phyloP scores from a whole-genome alignment of 2,113 vertebrate genomes.

The Cnemophilus loriae region DNA sequence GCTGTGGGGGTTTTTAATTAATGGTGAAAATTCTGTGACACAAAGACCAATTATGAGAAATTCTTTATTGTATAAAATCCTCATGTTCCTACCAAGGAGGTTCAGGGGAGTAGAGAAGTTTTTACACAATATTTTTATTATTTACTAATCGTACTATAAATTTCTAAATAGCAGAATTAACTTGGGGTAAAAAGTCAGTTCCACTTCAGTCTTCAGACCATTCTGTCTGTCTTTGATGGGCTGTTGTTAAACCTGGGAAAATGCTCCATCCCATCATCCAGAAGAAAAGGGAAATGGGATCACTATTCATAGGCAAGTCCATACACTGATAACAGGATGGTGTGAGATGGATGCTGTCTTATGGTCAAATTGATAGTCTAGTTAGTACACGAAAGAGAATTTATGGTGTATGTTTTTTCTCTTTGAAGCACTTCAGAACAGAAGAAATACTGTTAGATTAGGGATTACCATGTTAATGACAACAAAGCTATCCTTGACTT shows the following conservation, averaged over 20 bases:
- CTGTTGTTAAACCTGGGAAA: not conserved
- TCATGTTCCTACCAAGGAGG: not conserved
- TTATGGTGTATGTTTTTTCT: not conserved
- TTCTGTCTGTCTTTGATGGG: not conserved
- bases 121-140: not conserved
- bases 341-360: not conserved
- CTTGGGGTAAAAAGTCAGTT: not conserved
- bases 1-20: not conserved
- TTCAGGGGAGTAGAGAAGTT: not conserved
- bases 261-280: not conserved
- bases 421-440: not conserved
- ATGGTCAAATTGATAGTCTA: not conserved
- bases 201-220: not conserved
- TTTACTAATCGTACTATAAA: not conserved
- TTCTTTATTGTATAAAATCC: not conserved
- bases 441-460: not conserved
- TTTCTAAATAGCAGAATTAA: not conserved
- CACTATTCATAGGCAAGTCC: not conserved
- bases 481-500: not conserved
- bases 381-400: not conserved
- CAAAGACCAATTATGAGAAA: not conserved
- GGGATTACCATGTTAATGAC: not conserved
- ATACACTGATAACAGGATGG: not conserved
- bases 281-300: not conserved
- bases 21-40: not conserved